Conservation (phyloP, 2,797 vertebrate species). For the Ficedula albicollis region DNA sequence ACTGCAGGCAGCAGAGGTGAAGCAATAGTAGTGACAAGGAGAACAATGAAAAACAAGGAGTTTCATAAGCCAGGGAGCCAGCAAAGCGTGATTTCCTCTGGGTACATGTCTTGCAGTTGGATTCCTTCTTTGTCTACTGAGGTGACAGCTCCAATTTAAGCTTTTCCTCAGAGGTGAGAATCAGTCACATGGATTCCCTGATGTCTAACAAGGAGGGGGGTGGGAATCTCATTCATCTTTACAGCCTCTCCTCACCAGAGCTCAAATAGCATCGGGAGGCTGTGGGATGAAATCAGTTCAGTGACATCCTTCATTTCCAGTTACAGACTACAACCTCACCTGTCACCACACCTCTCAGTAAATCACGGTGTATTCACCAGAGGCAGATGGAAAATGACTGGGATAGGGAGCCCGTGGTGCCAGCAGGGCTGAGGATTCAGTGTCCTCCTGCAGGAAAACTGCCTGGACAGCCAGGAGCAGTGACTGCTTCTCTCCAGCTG, state of each 20-base stretch:
- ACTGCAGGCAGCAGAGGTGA: not conserved
- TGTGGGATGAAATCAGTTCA: not conserved
- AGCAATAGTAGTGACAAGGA: not conserved
- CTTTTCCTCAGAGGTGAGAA: not conserved
- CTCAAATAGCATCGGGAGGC: not conserved
- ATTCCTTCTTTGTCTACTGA: conserved; percentile 5
- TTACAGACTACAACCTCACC: conserved; percentile 23
- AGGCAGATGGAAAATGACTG: not conserved
- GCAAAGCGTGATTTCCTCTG: conserved; percentile 33
- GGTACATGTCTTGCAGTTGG: not conserved
- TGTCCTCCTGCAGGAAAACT: not conserved
- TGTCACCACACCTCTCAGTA: not conserved
- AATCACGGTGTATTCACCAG: not conserved
- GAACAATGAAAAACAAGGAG: not conserved
- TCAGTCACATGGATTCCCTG: not conserved
- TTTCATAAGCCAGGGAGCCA: not conserved
- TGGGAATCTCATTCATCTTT: not conserved
- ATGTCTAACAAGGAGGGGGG: not conserved
- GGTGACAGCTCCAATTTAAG: conserved; percentile 34
- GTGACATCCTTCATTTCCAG: conserved; percentile 22
- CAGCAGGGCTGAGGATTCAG: not conserved
- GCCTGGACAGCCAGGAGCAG: not conserved
- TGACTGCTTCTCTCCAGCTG: not conserved
- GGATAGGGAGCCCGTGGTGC: not conserved
- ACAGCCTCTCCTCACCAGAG: not conserved